Base-by-base conservation (phyloP, 1,140 invertebrate species). In the Papilio polytes region DNA sequence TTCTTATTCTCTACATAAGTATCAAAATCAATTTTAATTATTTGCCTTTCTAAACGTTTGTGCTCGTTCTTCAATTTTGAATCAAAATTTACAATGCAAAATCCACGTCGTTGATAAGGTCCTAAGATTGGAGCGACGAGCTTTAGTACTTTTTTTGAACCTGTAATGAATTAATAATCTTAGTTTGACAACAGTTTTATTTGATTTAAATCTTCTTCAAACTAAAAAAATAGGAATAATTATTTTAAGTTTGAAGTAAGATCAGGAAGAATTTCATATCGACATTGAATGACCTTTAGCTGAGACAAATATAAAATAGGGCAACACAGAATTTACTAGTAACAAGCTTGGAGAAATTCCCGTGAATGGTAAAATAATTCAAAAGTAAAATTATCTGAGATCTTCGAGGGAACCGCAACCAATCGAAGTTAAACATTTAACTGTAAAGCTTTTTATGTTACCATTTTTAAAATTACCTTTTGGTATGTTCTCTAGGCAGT, bases 21-120 rank as follows among this genome's bases (percentile, higher is more conserved):
- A 81, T 94, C 89, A 48, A 94, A 93, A 48, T 81, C 76, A 22
- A 94, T 88, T 86, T 87, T 90, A 3, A 93, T 56, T 15, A 82
- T 81, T 59, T 91, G 82, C 80, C 91, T 87, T 78, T 88, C 88
- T 7, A 77, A 44, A 18, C 85, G 85, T 73, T 80, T 85, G 1
- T 82, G 79, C 66, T 73, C 82, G 7, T 83, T 56, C 6, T 56
- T 76, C 36, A 83, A 82, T 85, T 89, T 90, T 0, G 88, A 88
- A 70, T 94, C 89, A 3, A 94, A 74, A 78, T 87, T 87, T 12
- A 91, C 26, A 13, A 82, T 82, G 46, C 93, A 94, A 51, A 90
- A 86, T 10, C 91, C 93, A 26, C 82, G 83, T 76, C 91, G 85
- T 31, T 90, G 81, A n/a, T 82, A 88, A 0, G 87, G 87, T 56